A percentile compares a stretch with the other conserved stretches of the same genome.
Evolutionary conservation across 1,140 invertebrate genomes (phyloP).

Genomic region (Lordiphosa clarofinis): DNA sequence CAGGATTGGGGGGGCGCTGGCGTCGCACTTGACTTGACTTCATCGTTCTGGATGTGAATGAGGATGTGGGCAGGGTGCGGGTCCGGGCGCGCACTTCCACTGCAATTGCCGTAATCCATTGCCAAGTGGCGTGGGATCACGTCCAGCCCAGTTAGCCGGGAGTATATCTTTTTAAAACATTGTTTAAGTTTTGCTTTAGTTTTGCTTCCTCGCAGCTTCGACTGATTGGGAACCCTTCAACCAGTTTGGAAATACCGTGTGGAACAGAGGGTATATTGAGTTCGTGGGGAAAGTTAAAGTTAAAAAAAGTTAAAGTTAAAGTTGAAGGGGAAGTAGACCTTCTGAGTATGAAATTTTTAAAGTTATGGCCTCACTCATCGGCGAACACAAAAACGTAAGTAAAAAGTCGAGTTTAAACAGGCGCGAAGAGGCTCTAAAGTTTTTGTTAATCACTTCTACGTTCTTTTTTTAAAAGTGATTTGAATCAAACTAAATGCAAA

Average conservation of each 20-base stretch:
- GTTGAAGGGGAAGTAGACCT: too few species aligned
- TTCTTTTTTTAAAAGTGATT: too few species aligned
- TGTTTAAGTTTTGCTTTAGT: constrained; percentile 68
- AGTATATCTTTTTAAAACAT: constrained; percentile 77
- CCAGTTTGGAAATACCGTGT: neutral
- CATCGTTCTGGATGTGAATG: constrained; percentile 4
- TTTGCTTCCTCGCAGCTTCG: constrained; percentile 15
- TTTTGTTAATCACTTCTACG: too few species aligned
- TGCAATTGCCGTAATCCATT: constrained; percentile 73
- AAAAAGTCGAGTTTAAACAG: too few species aligned
- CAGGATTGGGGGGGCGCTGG: neutral
- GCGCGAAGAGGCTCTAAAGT: too few species aligned
- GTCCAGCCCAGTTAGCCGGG: constrained; percentile 58
- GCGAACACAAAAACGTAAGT: too few species aligned
- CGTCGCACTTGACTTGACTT: constrained; percentile 35
- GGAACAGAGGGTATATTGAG: constrained; percentile 16
- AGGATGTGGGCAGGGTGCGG: neutral
- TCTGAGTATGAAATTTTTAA: too few species aligned
- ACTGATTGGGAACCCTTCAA: constrained; percentile 44
- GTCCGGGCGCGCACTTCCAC: constrained; percentile 34
- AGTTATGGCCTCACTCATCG: too few species aligned
- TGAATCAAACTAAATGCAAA: too few species aligned
- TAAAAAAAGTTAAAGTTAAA: too few species aligned
- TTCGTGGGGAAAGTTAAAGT: neutral
- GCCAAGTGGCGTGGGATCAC: constrained; percentile 65